Evolutionary conservation across 2,888 invertebrate genomes (phyloP).

Genomic region (Drosophila pegasa): DNA sequence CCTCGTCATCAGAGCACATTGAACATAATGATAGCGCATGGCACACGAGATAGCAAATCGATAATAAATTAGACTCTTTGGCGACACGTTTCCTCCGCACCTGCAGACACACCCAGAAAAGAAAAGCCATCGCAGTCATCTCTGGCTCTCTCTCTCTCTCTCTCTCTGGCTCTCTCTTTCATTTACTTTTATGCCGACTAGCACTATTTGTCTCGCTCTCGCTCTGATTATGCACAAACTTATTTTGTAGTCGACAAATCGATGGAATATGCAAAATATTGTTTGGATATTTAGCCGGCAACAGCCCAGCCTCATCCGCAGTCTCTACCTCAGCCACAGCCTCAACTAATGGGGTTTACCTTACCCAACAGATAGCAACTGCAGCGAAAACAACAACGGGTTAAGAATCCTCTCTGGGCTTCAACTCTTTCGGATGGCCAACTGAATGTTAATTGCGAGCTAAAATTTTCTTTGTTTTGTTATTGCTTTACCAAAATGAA

Average conservation of each 20-base stretch:
- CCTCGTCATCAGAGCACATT: constrained; percentile 22
- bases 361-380: constrained; percentile 58
- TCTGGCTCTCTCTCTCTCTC: constrained; percentile 10
- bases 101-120: constrained; percentile 68
- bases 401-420: constrained; percentile 22
- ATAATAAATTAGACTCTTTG: constrained; percentile 75
- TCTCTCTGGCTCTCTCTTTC: background rate
- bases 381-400: constrained; percentile 6
- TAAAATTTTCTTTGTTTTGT: constrained; percentile 32
- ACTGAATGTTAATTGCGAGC: constrained; percentile 50
- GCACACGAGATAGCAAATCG: constrained; percentile 68
- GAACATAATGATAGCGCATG: constrained; percentile 14
- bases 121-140: background rate
- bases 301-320: constrained; percentile 1
- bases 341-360: constrained; percentile 36
- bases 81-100: constrained; percentile 72
- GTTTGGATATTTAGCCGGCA: constrained; percentile 49
- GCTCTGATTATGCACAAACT: constrained; percentile 74
- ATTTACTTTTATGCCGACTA: background rate
- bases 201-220: constrained; percentile 40
- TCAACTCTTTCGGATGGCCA: constrained; percentile 52
- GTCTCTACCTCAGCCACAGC: constrained; percentile 1
- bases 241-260: constrained; percentile 70
- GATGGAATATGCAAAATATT: constrained; percentile 77
- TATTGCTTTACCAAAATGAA: constrained; percentile 48